Evolutionary conservation across 2,888 invertebrate genomes (phyloP).

Genomic region (Syrista parreyssii): DNA sequence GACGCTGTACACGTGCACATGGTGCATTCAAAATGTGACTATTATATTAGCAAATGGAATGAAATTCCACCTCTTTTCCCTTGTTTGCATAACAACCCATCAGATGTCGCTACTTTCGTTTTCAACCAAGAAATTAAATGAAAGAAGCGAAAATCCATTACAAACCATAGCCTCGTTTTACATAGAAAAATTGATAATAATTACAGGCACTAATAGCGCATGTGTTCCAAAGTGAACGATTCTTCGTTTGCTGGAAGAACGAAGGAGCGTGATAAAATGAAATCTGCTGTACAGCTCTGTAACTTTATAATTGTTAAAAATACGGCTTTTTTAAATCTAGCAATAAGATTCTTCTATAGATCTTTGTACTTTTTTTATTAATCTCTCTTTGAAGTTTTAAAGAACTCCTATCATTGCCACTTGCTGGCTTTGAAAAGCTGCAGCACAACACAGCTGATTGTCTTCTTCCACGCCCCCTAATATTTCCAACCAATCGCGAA

Average conservation of each 20-base stretch:
- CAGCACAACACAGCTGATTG: not conserved
- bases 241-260: not conserved
- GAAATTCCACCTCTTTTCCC: not conserved
- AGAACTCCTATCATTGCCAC: not conserved
- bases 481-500: not conserved
- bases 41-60: not conserved
- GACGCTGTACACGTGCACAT: not conserved
- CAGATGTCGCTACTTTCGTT: not conserved
- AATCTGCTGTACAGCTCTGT: not conserved
- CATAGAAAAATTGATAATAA: not conserved
- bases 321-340: no score
- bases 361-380: not conserved
- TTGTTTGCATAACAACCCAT: not conserved
- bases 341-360: no score
- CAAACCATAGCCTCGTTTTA: not conserved
- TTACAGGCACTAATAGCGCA: not conserved
- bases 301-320: not conserved
- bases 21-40: not conserved
- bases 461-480: not conserved
- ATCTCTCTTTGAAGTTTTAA: not conserved
- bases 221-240: not conserved
- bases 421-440: not conserved
- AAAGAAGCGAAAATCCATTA: not conserved
- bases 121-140: not conserved
- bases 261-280: not conserved